Evolutionary conservation across 2,113 vertebrate genomes (phyloP).

Genomic region (Hippopotamus amphibius): DNA sequence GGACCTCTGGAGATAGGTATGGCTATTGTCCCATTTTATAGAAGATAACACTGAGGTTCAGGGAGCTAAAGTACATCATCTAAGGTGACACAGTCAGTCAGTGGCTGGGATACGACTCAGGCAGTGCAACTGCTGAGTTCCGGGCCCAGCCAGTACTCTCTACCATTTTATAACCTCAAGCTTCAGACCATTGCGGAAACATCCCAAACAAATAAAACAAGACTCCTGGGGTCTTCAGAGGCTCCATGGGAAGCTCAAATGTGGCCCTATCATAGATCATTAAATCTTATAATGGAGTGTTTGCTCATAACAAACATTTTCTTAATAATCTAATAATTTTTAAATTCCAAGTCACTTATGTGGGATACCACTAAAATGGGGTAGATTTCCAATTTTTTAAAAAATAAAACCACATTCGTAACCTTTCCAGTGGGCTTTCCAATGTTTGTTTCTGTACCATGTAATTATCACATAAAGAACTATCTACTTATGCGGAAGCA

Average conservation of each 20-base stretch:
- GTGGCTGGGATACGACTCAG: neutral
- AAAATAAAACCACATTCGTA: constrained; percentile 40
- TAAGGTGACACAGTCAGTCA: neutral
- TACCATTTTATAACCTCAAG: neutral
- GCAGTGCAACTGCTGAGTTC: neutral
- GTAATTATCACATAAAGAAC: constrained; percentile 72
- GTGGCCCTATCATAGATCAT: constrained; percentile 45
- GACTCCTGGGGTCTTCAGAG: neutral
- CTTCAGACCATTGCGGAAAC: neutral
- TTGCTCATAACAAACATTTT: constrained; percentile 63
- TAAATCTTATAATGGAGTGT: constrained; percentile 29
- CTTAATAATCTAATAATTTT: constrained; percentile 55
- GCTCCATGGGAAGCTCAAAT: neutral
- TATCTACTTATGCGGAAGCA: constrained; percentile 68
- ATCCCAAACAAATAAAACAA: neutral
- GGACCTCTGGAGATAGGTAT: neutral
- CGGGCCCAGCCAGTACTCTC: neutral
- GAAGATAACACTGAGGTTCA: neutral
- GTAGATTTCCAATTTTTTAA: neutral
- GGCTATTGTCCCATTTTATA: neutral
- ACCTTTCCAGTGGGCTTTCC: constrained; percentile 65
- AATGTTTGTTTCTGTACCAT: constrained; percentile 24
- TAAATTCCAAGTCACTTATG: neutral
- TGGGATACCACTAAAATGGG: neutral
- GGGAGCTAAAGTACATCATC: neutral